phyloP scores from a whole-genome alignment of 2,888 invertebrate species.

The Xestobium rufovillosum region DNA sequence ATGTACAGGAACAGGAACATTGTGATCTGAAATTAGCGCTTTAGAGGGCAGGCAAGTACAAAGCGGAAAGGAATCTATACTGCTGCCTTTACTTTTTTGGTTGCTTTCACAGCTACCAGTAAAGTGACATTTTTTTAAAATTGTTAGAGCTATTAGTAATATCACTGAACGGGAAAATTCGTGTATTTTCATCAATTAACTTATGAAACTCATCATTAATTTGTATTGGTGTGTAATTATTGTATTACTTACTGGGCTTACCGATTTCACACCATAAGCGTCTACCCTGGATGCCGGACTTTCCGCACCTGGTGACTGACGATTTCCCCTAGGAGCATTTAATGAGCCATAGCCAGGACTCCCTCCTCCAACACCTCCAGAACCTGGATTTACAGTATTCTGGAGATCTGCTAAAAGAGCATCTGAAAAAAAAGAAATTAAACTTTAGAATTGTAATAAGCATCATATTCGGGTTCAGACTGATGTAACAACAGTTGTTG shows the following conservation, averaged over 20 bases:
- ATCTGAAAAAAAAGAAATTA: slow-evolving; percentile 66
- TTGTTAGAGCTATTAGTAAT: too few relatives aligned
- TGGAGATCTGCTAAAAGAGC: slow-evolving; percentile 92
- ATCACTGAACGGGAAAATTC: slow-evolving; percentile 4
- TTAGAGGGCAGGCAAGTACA: too few relatives aligned
- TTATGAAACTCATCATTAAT: slow-evolving; percentile 4
- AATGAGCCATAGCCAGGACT: slow-evolving; percentile 73
- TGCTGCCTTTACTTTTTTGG: too few relatives aligned
- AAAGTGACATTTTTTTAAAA: too few relatives aligned
- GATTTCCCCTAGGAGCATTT: slow-evolving; percentile 51
- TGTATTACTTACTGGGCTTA: too few relatives aligned
- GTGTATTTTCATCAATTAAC: background rate
- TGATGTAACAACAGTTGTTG: too few relatives aligned
- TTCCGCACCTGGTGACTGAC: slow-evolving; percentile 37
- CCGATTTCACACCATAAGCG: slow-evolving; percentile 33
- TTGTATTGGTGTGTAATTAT: background rate
- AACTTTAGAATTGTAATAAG: too few relatives aligned
- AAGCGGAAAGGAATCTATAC: too few relatives aligned
- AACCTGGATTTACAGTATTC: slow-evolving; percentile 70
- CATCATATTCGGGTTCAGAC: too few relatives aligned
- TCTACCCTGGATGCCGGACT: slow-evolving; percentile 31
- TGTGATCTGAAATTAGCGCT: too few relatives aligned
- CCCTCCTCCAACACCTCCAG: slow-evolving; percentile 39
- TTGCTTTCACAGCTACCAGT: too few relatives aligned
- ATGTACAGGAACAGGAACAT: too few relatives aligned